These are phyloP conservation scores for Opisthocomus hoazin DNA, from an alignment of 2,113 vertebrate genomes.

Conservation along the genomic window DNA sequence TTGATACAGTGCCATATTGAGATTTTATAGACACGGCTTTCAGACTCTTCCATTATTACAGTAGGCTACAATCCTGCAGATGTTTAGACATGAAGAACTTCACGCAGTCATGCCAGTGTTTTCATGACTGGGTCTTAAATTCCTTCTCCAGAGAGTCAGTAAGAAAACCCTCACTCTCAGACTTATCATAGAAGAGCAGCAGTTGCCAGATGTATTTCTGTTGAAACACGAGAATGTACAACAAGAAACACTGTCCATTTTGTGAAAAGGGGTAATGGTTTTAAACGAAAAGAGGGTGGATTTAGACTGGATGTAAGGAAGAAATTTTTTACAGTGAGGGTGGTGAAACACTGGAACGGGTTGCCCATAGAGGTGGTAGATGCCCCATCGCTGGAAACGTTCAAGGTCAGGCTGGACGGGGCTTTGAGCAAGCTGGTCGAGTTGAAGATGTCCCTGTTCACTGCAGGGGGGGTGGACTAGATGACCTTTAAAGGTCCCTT, in stretches of 20 bases:
- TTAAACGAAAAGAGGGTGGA: too few species aligned
- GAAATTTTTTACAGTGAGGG: too few species aligned
- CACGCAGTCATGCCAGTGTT: neutral
- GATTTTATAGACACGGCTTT: neutral
- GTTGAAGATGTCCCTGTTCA: too few species aligned
- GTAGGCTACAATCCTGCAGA: neutral
- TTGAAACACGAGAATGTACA: neutral
- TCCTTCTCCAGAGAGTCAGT: neutral
- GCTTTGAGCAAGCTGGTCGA: too few species aligned
- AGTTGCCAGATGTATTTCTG: neutral
- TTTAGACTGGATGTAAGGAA: too few species aligned
- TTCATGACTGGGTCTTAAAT: conserved; percentile 1
- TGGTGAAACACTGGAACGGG: too few species aligned
- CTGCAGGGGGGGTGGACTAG: too few species aligned
- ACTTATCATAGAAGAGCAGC: neutral
- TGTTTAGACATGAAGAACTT: neutral
- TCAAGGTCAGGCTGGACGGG: too few species aligned
- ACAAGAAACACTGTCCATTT: neutral
- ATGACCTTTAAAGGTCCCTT: too few species aligned
- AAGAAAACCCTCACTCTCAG: neutral
- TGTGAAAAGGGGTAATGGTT: too few species aligned
- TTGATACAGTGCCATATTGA: neutral
- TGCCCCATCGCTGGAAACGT: too few species aligned
- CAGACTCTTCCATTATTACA: neutral
- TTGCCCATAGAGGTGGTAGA: too few species aligned